Conservation (phyloP, 2,113 vertebrate species). For the Paramormyrops kingsleyae region DNA sequence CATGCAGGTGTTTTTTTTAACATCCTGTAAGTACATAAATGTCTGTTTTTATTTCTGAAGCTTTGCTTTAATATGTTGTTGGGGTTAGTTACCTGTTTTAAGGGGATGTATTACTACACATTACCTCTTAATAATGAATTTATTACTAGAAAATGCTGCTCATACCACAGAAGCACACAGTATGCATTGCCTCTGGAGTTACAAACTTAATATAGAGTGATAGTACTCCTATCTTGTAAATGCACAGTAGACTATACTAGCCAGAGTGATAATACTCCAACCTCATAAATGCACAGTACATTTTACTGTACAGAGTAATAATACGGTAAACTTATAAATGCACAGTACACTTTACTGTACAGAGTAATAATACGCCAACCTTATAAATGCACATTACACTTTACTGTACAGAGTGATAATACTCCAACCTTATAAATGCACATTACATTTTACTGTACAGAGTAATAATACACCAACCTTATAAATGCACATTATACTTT, state of each 20-base stretch:
- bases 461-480: too few species aligned
- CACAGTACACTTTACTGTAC: too few species aligned
- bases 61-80: not conserved
- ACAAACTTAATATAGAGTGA: not conserved
- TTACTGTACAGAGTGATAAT: not conserved
- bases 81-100: not conserved
- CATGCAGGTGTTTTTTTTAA: not conserved
- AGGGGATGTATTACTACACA: not conserved
- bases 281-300: too few species aligned
- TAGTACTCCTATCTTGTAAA: not conserved
- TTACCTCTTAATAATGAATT: not conserved
- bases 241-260: not conserved
- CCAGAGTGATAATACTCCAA: not conserved
- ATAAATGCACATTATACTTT: not conserved
- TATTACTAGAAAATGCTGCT: not conserved
- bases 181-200: not conserved
- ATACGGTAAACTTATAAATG: too few species aligned
- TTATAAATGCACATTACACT: too few species aligned
- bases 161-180: not conserved
- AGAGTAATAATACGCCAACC: too few species aligned
- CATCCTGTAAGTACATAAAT: not conserved
- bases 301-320: too few species aligned
- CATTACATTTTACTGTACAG: not conserved
- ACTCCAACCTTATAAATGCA: too few species aligned
- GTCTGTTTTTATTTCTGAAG: not conserved